Evolutionary conservation across 2,797 vertebrate species (phyloP).

Genomic region (Eulemur mongoz): DNA sequence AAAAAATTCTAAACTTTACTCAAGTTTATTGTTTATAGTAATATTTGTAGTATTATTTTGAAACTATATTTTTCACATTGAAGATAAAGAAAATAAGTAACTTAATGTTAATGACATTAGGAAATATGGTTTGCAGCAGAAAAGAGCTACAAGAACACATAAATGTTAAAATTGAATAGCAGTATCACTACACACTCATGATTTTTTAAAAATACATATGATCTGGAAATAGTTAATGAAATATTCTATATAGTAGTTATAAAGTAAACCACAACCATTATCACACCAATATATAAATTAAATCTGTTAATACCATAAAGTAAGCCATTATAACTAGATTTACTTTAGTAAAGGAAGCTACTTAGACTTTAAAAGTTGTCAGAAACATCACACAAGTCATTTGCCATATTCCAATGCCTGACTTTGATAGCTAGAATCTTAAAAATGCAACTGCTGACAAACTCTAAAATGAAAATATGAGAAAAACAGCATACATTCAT

Average conservation of each 20-base stretch:
- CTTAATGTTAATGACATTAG: not conserved
- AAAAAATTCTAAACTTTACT: slow-evolving; percentile 15
- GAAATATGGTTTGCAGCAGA: not conserved
- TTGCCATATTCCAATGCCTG: not conserved
- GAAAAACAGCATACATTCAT: not conserved
- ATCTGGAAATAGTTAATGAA: not conserved
- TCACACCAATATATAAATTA: not conserved
- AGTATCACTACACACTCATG: not conserved
- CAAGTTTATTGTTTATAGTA: not conserved
- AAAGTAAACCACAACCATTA: not conserved
- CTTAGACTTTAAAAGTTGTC: not conserved
- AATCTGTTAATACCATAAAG: not conserved
- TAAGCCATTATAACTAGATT: not conserved
- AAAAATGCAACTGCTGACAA: not conserved
- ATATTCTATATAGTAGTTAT: not conserved
- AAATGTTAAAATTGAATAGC: not conserved
- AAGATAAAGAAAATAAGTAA: not conserved
- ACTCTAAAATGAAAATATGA: slow-evolving; percentile 28
- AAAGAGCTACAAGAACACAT: not conserved
- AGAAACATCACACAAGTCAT: not conserved
- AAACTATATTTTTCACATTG: not conserved
- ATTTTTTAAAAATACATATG: not conserved
- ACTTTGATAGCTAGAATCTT: not conserved
- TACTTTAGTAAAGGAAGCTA: slow-evolving; percentile 24
- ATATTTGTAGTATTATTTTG: not conserved